A percentile compares a stretch with the other conserved stretches of the same genome.
phyloP scores from a whole-genome alignment of 2,113 vertebrate genomes.

The Nyctibius bracteatus region DNA sequence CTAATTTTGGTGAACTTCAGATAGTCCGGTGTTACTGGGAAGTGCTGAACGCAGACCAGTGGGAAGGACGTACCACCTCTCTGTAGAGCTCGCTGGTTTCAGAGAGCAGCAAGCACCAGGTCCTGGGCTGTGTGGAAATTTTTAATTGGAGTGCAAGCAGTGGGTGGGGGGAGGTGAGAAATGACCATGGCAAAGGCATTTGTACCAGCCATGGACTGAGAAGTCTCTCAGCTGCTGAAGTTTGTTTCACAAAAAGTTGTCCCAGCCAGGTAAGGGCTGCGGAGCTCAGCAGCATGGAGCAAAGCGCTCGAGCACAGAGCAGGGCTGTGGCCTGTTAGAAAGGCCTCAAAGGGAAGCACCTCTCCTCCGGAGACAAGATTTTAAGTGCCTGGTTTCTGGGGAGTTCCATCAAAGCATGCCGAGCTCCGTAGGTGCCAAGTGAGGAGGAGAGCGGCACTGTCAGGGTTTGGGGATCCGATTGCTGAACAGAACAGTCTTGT shows the following conservation, averaged over 20 bases:
- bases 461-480: accelerated
- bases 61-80: not conserved
- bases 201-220: not conserved
- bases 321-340: not conserved
- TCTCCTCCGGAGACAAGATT: not conserved
- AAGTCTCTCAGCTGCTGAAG: not conserved
- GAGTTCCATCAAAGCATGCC: not conserved
- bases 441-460: not conserved
- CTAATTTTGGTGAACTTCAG: not conserved
- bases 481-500: not conserved
- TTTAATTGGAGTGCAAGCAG: not conserved
- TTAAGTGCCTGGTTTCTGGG: not conserved
- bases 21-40: not conserved
- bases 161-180: not conserved
- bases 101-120: not conserved
- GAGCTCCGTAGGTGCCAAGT: accelerated
- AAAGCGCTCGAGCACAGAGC: not conserved
- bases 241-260: not conserved
- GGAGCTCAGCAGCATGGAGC: not conserved
- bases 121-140: not conserved
- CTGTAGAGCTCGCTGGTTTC: not conserved
- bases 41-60: not conserved
- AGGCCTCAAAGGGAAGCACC: not conserved
- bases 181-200: not conserved
- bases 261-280: not conserved